A percentile compares a stretch with the other conserved stretches of the same genome.
Evolutionary conservation across 2,113 vertebrate species (phyloP).

Genomic region (human (Homo sapiens)): GRCh38 chr12:82520001-82520500

Average conservation of each 20-base stretch:
- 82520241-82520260: background rate
- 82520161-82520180: background rate
- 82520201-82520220: background rate
- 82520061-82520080: background rate
- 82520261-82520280: background rate
- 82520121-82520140: background rate
- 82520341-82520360: background rate
- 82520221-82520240: background rate
- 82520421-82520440: background rate
- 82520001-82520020: background rate
- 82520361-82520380: background rate
- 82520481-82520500: background rate
- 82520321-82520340: background rate
- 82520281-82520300: background rate
- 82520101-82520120: background rate
- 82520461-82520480: background rate
- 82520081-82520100: background rate
- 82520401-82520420: background rate
- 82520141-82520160: slow-evolving; percentile 12
- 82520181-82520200: background rate
- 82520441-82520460: background rate
- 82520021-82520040: background rate
- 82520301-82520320: background rate
- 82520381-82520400: background rate
- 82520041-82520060: background rate